Evolutionary conservation across 1,140 invertebrate genomes (phyloP), one percentile per base, ranked within the genome.

Genomic region (Drosophila miranda): DNA sequence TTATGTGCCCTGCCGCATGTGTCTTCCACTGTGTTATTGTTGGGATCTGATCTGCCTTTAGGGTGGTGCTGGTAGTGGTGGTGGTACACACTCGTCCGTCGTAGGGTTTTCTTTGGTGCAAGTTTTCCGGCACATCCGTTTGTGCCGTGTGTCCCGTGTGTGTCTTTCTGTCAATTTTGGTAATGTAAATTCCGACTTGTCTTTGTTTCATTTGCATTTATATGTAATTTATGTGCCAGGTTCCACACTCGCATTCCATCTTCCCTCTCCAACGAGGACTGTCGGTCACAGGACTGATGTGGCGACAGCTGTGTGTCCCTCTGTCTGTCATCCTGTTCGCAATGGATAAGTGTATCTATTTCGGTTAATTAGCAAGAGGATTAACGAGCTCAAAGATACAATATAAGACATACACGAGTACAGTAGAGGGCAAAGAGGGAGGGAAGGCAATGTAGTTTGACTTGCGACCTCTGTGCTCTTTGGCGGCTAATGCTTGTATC

Each of bases 111-210:
- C 70, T 64, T 55, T 73, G 41, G 46, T 74, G 28, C 72, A 62
- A 62, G 66, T 76, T 48, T 75, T 75, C 34, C 38, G 51, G 38
- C 49, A 30, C 49, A 30, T 38, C 30, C 5, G 30, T 52, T 2
- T 52, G 28, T 51, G 2, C 9, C 8, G 28, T 50, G 4, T 28
- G 23, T 26, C 2, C 26, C 57, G 42, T 16, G 8, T 72, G 59
- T 63, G 68, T 45, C 43, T 50, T 75, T 68, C 55, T 75, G 72
- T 75, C 62, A 76, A 69, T 75, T 75, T 75, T 50, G 71, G 57
- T 76, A 76, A 75, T 76, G 73, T 76, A 75, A 75, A 76, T 56
- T 76, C 72, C 28, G 72, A 62, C 64, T 56, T 76, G 58, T 76
- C 50, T 59, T 63, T 76, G 72, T 76, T 76, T 58, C 64, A 76